phyloP scores from a whole-genome alignment of 1,140 invertebrate genomes.

The Tetramorium alpestre region DNA sequence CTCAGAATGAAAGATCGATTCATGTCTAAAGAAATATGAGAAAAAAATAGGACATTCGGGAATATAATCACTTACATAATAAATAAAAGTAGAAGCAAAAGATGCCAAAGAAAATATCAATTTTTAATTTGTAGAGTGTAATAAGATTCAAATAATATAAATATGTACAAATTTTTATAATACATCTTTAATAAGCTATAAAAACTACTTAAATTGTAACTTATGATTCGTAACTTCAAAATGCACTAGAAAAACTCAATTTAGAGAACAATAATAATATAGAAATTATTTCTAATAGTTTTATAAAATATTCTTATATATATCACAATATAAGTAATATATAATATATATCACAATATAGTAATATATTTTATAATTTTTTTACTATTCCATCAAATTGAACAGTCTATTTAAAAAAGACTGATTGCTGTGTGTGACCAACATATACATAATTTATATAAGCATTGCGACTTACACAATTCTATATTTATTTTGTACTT shows the following conservation, averaged over 20 bases:
- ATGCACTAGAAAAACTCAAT: neutral
- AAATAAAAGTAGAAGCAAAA: slow-evolving; percentile 21
- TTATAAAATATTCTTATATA: neutral
- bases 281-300: slow-evolving; percentile 7
- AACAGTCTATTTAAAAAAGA: neutral
- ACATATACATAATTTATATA: slow-evolving; percentile 40
- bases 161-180: slow-evolving; percentile 29
- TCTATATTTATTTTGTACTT: slow-evolving; percentile 80
- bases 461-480: slow-evolving; percentile 63
- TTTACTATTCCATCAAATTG: slow-evolving; percentile 7
- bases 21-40: slow-evolving; percentile 29
- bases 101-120: slow-evolving; percentile 69
- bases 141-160: neutral
- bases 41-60: neutral
- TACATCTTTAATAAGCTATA: neutral
- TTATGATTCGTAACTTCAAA: neutral
- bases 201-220: neutral
- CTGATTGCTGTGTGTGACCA: slow-evolving; percentile 2
- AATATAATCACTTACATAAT: slow-evolving; percentile 9
- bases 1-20: neutral
- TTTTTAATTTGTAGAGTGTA: slow-evolving; percentile 52
- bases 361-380: slow-evolving; percentile 41
- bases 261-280: neutral
- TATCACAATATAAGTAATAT: no score
- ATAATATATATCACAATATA: neutral